Evolutionary conservation across 2,797 vertebrate species (phyloP).

Genomic region (Cercopithecus hamlyni): DNA sequence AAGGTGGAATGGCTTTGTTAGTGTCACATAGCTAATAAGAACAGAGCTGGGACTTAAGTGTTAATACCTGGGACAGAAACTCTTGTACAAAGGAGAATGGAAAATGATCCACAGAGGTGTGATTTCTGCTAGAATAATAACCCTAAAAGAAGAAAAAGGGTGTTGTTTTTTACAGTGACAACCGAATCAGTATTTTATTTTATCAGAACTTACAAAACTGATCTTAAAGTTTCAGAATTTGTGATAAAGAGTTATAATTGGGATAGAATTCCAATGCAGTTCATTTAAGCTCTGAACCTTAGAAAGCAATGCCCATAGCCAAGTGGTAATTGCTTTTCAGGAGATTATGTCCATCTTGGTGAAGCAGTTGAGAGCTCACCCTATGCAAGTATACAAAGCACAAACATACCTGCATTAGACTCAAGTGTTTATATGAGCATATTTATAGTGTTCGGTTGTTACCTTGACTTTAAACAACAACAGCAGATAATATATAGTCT

Average conservation of each 20-base stretch:
- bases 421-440: neutral
- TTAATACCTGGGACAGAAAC: neutral
- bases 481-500: constrained; percentile 62
- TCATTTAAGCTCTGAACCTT: neutral
- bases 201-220: neutral
- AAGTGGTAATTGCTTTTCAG: neutral
- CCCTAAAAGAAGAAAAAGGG: neutral
- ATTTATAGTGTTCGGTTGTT: neutral
- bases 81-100: neutral
- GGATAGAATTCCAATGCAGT: neutral
- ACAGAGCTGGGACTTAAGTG: neutral
- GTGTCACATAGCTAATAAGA: neutral
- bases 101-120: neutral
- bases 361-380: neutral
- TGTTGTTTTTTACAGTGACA: neutral
- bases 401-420: neutral
- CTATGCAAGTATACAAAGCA: neutral
- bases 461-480: constrained; percentile 64
- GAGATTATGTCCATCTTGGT: neutral
- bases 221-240: neutral
- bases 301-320: neutral
- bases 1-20: neutral
- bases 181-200: neutral
- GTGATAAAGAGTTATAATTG: neutral
- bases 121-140: constrained; percentile 3